These are phyloP conservation scores for Anser brachyrhynchus DNA, from an alignment of 2,113 vertebrate species.

Conservation along the genomic window DNA sequence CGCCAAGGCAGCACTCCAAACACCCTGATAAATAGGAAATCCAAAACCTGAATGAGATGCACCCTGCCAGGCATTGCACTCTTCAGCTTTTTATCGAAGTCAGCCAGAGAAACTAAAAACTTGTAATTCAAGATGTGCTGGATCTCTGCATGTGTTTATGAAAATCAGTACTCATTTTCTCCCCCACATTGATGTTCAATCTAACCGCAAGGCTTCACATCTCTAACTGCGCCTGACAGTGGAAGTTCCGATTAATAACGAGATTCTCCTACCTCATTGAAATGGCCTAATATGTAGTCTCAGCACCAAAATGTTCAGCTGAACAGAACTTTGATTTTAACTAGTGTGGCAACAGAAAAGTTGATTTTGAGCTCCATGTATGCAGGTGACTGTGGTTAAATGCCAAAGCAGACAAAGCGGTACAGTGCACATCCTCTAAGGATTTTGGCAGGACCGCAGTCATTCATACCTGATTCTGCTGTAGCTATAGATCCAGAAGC, in stretches of 20 bases:
- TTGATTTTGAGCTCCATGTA: background rate
- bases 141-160: background rate
- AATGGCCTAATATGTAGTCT: background rate
- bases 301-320: background rate
- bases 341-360: background rate
- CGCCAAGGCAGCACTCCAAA: background rate
- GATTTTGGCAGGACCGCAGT: background rate
- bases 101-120: background rate
- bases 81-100: background rate
- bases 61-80: background rate
- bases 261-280: background rate
- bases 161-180: background rate
- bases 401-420: background rate
- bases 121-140: background rate
- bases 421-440: background rate
- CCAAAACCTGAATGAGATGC: background rate
- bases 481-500: background rate
- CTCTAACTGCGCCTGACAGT: background rate
- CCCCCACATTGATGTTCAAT: rapidly evolving
- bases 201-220: background rate
- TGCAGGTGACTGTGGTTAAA: background rate
- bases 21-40: background rate
- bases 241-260: background rate
- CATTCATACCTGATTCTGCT: background rate
- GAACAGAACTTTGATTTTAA: background rate